A percentile compares a stretch with the other conserved stretches of the same genome.
Evolutionary conservation across 2,888 invertebrate genomes (phyloP).

Genomic region (Pseudococcus viburni): DNA sequence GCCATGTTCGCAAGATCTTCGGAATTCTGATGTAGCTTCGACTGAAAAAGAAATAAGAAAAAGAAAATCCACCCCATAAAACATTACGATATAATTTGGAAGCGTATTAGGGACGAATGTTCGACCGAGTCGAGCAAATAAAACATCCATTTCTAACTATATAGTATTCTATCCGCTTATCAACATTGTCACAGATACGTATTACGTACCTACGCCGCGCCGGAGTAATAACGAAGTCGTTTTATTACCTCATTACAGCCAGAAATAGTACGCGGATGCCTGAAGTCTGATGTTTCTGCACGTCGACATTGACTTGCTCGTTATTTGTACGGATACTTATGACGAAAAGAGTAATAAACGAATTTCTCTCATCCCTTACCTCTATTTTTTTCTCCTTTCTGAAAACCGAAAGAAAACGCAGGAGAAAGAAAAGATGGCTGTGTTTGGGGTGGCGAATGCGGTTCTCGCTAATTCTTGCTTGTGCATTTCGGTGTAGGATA

Average conservation of each 20-base stretch:
- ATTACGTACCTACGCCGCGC: background rate
- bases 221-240: constrained; percentile 10
- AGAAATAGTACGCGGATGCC: background rate
- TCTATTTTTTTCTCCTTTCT: background rate
- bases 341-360: background rate
- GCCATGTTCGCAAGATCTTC: too few species aligned
- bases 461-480: background rate
- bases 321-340: background rate
- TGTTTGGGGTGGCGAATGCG: background rate
- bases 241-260: constrained; percentile 8
- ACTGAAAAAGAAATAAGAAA: background rate
- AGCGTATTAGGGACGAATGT: background rate
- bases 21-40: background rate
- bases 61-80: background rate
- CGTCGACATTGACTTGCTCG: background rate
- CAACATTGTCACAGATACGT: background rate
- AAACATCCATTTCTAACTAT: background rate
- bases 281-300: too few species aligned
- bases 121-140: background rate
- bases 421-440: background rate
- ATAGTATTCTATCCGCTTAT: constrained; percentile 15
- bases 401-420: background rate
- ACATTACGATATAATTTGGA: background rate
- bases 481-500: background rate
- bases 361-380: background rate